These are phyloP conservation scores for Brachylomia viminalis DNA, from an alignment of 2,888 invertebrate species.

Conservation along the genomic window DNA sequence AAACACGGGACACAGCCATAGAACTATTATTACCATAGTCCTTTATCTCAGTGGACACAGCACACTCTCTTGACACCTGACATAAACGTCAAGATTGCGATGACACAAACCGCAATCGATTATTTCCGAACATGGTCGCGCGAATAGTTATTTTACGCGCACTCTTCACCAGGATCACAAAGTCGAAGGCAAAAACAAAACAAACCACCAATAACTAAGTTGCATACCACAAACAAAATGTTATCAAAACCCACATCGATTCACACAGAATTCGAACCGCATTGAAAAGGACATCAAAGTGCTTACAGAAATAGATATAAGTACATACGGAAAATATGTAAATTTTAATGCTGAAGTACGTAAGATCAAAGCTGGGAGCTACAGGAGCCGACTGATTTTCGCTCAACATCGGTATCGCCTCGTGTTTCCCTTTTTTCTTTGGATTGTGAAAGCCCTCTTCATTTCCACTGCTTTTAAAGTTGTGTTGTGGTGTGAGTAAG, in stretches of 20 bases:
- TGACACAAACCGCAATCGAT: no score
- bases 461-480: conserved; percentile 72
- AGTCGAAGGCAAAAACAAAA: conserved; percentile 28
- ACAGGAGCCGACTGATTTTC: conserved; percentile 76
- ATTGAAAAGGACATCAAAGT: conserved; percentile 87
- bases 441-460: conserved; percentile 67
- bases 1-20: no score
- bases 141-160: no score
- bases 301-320: conserved; percentile 81
- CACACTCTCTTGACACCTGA: no score
- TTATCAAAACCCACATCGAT: conserved; percentile 73
- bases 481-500: conserved; percentile 62
- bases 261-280: conserved; percentile 67
- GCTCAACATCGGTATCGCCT: conserved; percentile 68
- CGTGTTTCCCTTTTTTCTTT: conserved; percentile 70
- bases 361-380: conserved; percentile 84
- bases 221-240: conserved; percentile 65
- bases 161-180: background rate
- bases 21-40: no score
- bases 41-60: no score
- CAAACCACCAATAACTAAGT: conserved; percentile 61
- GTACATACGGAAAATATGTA: conserved; percentile 83
- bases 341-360: conserved; percentile 83
- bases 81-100: no score
- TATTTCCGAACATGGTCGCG: no score